Evolutionary conservation across 2,888 invertebrate species (phyloP).

Genomic region (Diplolepis rosae): DNA sequence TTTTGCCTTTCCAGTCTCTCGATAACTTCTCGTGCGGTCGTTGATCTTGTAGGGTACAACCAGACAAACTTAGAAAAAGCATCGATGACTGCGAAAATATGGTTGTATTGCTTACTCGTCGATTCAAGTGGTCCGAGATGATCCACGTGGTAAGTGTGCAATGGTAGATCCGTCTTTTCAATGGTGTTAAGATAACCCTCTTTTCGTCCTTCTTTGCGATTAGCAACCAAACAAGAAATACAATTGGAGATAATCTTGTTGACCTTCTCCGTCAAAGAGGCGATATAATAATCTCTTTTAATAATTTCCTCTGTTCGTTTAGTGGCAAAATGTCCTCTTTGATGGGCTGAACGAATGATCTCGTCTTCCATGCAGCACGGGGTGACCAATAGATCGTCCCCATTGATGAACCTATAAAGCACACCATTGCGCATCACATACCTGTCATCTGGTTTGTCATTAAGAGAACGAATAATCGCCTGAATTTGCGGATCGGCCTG

Average conservation of each 20-base stretch:
- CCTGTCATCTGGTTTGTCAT: not conserved
- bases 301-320: conserved; percentile 19
- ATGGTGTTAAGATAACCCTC: no score
- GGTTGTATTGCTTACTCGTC: no score
- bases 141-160: no score
- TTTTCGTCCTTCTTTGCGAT: conserved; percentile 37
- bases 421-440: not conserved
- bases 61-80: no score
- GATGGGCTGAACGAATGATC: conserved; percentile 27
- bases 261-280: conserved; percentile 1
- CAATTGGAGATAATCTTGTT: conserved; percentile 40
- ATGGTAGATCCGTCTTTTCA: no score
- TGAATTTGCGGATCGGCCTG: not conserved
- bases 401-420: conserved; percentile 13
- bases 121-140: no score
- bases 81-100: no score
- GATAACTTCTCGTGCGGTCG: no score
- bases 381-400: conserved; percentile 22
- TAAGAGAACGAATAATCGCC: not conserved
- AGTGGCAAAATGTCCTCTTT: conserved; percentile 30
- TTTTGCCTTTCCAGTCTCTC: no score
- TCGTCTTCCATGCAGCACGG: conserved; percentile 24
- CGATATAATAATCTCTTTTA: conserved; percentile 32
- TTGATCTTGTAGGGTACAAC: no score
- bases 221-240: conserved; percentile 41